phyloP scores from a whole-genome alignment of 2,797 vertebrate species.

The Karalla daura region DNA sequence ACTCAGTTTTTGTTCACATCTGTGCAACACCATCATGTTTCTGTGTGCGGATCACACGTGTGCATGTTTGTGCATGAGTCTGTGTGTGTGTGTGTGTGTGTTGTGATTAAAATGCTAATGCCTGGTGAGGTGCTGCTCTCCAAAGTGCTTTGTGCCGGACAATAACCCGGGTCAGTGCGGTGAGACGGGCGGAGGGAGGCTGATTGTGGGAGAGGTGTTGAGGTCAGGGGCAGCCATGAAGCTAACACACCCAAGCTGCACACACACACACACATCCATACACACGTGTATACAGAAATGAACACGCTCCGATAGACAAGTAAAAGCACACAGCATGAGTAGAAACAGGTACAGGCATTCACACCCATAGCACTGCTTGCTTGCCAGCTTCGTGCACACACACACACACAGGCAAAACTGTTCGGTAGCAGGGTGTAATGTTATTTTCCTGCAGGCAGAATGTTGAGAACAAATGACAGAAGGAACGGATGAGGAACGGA shows the following conservation, averaged over 20 bases:
- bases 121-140: slow-evolving; percentile 56
- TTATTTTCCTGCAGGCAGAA: slow-evolving; percentile 54
- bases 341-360: slow-evolving; percentile 39
- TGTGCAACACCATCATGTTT: slow-evolving; percentile 20
- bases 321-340: slow-evolving; percentile 29
- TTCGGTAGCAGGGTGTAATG: slow-evolving; percentile 56
- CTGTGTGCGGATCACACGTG: too few species aligned
- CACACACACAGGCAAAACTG: slow-evolving; percentile 1
- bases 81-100: slow-evolving; percentile 6
- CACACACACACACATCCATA: not conserved
- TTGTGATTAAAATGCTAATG: slow-evolving; percentile 78
- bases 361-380: slow-evolving; percentile 16
- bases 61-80: too few species aligned
- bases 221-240: slow-evolving; percentile 48
- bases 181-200: slow-evolving; percentile 40
- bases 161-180: slow-evolving; percentile 69
- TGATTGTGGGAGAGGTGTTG: slow-evolving; percentile 53
- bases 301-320: slow-evolving; percentile 10
- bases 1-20: slow-evolving; percentile 35
- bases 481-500: slow-evolving; percentile 25
- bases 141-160: slow-evolving; percentile 70
- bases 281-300: not conserved
- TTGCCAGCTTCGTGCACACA: not conserved
- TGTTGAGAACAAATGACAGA: slow-evolving; percentile 31
- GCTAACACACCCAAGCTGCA: slow-evolving; percentile 29